These are phyloP conservation scores for Clarias fuscus DNA, from an alignment of 2,797 vertebrate genomes.

Conservation along the genomic window DNA sequence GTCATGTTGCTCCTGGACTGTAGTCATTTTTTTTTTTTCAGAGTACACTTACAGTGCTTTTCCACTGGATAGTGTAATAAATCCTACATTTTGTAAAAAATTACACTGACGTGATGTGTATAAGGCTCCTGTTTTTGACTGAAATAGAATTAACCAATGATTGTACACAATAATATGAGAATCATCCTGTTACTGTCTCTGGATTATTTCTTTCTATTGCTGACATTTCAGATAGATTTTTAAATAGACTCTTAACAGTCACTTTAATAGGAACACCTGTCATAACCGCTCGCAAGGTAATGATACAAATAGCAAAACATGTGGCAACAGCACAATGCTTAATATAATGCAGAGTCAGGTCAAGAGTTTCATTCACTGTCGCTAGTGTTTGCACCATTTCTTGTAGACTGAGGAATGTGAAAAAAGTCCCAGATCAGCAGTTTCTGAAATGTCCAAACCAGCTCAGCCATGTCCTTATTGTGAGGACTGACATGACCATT, in stretches of 20 bases:
- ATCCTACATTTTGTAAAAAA: neutral
- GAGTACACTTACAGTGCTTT: neutral
- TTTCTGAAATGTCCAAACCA: neutral
- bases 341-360: neutral
- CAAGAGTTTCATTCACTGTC: neutral
- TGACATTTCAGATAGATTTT: neutral
- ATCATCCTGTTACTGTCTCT: neutral
- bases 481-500: no score
- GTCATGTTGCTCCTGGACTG: neutral
- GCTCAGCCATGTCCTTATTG: no score
- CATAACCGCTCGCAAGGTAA: neutral
- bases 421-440: neutral
- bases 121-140: neutral
- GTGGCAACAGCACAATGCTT: neutral
- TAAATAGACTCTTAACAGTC: neutral
- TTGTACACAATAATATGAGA: neutral
- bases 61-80: conserved; percentile 10
- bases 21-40: neutral
- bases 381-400: neutral
- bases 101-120: neutral
- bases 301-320: neutral
- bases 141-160: neutral
- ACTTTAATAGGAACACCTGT: neutral
- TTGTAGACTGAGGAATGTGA: no score
- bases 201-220: neutral